Conservation (phyloP, 2,113 vertebrate species). For the Semicossyphus pulcher region DNA sequence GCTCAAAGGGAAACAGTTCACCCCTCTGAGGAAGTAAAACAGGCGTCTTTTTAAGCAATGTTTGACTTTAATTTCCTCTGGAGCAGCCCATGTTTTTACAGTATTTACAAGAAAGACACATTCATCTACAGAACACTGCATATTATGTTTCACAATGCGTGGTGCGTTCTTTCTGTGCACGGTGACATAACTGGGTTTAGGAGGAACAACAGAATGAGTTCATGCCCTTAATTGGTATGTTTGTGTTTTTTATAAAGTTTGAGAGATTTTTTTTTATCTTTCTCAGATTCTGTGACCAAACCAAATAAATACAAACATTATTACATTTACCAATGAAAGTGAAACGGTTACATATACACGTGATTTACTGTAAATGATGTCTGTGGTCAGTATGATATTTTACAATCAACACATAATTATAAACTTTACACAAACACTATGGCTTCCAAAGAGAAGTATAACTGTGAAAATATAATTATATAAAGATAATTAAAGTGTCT, state of each 20-base stretch:
- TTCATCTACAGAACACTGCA: constrained; percentile 7
- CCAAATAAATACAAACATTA: too few species aligned
- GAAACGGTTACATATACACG: too few species aligned
- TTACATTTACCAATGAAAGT: neutral
- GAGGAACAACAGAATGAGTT: constrained; percentile 21
- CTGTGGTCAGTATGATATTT: neutral
- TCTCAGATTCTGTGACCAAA: too few species aligned
- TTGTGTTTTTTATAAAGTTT: neutral
- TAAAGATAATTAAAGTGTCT: too few species aligned
- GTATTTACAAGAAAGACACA: constrained; percentile 47
- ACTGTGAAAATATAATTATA: neutral
- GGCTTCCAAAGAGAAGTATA: constrained; percentile 5
- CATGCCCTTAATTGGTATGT: constrained; percentile 6
- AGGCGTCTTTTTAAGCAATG: constrained; percentile 27
- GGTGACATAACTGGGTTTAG: constrained; percentile 24
- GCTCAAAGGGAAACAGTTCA: constrained; percentile 11
- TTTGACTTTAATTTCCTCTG: constrained; percentile 71
- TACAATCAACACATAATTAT: neutral
- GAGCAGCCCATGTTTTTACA: constrained; percentile 54
- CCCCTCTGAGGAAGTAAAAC: constrained; percentile 14
- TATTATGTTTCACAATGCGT: constrained; percentile 1
- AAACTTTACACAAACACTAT: neutral
- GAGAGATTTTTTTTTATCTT: too few species aligned
- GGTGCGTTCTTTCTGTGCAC: neutral
- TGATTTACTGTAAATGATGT: neutral